Evolutionary conservation across 2,113 vertebrate species (phyloP).

Genomic region (Neogale vison): DNA sequence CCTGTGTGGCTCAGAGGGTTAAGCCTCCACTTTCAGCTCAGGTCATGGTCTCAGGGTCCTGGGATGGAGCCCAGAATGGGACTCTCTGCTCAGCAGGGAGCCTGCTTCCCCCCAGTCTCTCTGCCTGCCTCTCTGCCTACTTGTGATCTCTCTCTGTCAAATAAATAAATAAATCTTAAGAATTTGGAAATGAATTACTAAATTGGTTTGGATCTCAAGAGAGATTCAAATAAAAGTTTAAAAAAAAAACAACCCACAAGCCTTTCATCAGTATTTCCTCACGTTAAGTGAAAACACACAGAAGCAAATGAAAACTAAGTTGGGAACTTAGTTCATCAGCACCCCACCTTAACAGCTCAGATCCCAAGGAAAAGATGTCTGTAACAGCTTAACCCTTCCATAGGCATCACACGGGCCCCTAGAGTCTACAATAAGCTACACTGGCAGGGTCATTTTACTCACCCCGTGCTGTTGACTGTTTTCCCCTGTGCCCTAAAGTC

Average conservation of each 20-base stretch:
- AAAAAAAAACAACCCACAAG: neutral
- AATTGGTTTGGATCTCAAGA: constrained; percentile 45
- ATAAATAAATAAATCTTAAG: too few relatives aligned
- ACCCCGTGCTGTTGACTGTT: neutral
- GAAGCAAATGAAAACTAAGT: neutral
- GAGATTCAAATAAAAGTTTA: constrained; percentile 20
- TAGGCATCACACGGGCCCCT: neutral
- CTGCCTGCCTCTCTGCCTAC: too few relatives aligned
- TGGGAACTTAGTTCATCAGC: neutral
- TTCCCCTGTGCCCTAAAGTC: neutral
- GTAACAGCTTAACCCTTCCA: neutral
- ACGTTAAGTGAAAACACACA: neutral
- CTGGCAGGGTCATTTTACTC: neutral
- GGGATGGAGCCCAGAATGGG: too few relatives aligned
- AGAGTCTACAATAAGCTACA: neutral
- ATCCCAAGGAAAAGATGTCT: neutral
- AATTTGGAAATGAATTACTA: neutral
- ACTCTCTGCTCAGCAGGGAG: too few relatives aligned
- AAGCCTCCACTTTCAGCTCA: too few relatives aligned
- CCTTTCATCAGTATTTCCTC: neutral
- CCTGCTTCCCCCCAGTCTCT: too few relatives aligned
- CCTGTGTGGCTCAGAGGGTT: too few relatives aligned
- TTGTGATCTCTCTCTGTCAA: too few relatives aligned
- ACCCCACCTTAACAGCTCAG: neutral
- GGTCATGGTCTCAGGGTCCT: too few relatives aligned